Evolutionary conservation across 64 coral and sea anemone species (phyloP).

Genomic region (Montipora efflorescens): DNA sequence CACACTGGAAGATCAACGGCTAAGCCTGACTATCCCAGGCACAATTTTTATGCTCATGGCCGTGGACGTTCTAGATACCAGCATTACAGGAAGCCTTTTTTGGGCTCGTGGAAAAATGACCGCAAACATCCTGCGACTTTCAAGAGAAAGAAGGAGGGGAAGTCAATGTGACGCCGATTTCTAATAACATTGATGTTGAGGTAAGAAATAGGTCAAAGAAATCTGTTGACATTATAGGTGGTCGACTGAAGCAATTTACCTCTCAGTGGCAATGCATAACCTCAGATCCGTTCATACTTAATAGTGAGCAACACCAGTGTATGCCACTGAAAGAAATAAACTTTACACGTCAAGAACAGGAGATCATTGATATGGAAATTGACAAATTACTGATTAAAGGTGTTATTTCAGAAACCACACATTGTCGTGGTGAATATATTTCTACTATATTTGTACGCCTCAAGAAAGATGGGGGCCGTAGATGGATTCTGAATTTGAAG

Average conservation of each 20-base stretch:
- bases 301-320: conserved; percentile 42
- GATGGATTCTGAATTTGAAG: conserved; percentile 30
- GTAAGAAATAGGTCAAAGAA: conserved; percentile 7
- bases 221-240: neutral
- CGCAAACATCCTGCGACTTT: conserved; percentile 32
- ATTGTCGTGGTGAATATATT: conserved; percentile 41
- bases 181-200: conserved; percentile 19
- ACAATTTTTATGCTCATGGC: too few relatives aligned
- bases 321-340: conserved; percentile 25
- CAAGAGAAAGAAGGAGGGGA: conserved; percentile 29
- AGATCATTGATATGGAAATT: conserved; percentile 46
- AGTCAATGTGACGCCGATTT: neutral
- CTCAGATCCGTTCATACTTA: conserved; percentile 36
- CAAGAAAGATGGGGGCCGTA: conserved; percentile 17
- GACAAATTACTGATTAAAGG: conserved; percentile 19
- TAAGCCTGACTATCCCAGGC: too few relatives aligned
- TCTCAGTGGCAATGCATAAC: neutral
- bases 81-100: conserved; percentile 15
- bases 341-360: conserved; percentile 38
- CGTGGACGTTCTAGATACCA: too few relatives aligned
- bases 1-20: too few relatives aligned
- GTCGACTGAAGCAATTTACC: conserved; percentile 45
- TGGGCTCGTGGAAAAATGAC: conserved; percentile 16
- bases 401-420: conserved; percentile 31
- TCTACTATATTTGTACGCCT: conserved; percentile 41